These are phyloP conservation scores for Eurypyga helias DNA, from an alignment of 2,113 vertebrate species.

Conservation along the genomic window DNA sequence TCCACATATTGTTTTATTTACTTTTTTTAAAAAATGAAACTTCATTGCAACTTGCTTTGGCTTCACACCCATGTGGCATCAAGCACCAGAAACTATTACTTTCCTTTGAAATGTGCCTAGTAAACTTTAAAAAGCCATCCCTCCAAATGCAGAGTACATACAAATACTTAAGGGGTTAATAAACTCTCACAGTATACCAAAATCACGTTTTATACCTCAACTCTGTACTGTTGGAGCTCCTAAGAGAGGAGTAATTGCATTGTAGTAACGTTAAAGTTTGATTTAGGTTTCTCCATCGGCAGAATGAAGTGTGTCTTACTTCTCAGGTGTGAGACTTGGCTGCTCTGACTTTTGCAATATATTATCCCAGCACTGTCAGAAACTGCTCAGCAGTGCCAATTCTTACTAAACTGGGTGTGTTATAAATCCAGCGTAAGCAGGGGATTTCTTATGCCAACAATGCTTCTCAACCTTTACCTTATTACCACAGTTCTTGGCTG, in stretches of 20 bases:
- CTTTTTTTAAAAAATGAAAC: background rate
- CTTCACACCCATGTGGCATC: conserved; percentile 28
- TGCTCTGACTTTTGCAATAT: conserved; percentile 27
- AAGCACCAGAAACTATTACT: conserved; percentile 5
- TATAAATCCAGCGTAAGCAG: conserved; percentile 60
- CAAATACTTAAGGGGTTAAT: conserved; percentile 64
- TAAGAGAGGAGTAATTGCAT: conserved; percentile 17
- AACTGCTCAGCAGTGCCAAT: conserved; percentile 53
- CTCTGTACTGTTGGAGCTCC: background rate
- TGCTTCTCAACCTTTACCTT: conserved; percentile 74
- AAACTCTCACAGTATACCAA: conserved; percentile 20
- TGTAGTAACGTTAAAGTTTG: conserved; percentile 41
- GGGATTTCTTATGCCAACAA: conserved; percentile 69
- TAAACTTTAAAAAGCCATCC: conserved; percentile 27
- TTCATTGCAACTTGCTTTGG: background rate
- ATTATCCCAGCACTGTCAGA: conserved; percentile 71
- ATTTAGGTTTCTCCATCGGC: conserved; percentile 63
- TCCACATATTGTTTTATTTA: conserved; percentile 42
- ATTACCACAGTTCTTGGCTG: conserved; percentile 73
- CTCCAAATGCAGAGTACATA: background rate
- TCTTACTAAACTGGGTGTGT: conserved; percentile 68
- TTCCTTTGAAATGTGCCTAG: background rate
- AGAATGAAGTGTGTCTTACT: conserved; percentile 62
- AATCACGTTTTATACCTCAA: conserved; percentile 35
- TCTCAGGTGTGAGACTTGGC: conserved; percentile 80